These are phyloP conservation scores for Temnothorax unifasciatus DNA, from an alignment of 2,888 invertebrate genomes.

Conservation along the genomic window DNA sequence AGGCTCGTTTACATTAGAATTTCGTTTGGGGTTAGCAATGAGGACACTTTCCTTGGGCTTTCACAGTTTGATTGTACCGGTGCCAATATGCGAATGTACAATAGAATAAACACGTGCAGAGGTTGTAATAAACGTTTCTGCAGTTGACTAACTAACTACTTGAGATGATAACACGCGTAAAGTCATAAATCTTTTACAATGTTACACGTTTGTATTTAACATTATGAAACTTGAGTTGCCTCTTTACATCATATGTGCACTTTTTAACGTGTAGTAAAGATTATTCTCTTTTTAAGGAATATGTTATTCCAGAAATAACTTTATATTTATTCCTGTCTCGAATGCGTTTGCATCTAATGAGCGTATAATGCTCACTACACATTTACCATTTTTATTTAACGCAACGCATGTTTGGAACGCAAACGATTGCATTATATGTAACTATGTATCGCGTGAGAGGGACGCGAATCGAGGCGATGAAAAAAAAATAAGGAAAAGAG, in stretches of 20 bases:
- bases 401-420: not conserved
- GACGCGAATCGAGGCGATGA: constrained; percentile 11
- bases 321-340: not conserved
- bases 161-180: not conserved
- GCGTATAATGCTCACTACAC: not conserved
- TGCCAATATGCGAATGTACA: not conserved
- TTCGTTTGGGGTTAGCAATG: constrained; percentile 14
- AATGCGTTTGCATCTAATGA: constrained; percentile 15
- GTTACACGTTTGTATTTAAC: not conserved
- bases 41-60: not conserved
- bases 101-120: not conserved
- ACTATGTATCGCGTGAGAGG: not conserved
- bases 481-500: constrained; percentile 36
- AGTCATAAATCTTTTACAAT: not conserved
- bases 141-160: not conserved
- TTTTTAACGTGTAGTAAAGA: not conserved
- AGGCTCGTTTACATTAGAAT: constrained; percentile 42
- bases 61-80: not conserved
- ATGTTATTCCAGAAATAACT: constrained; percentile 3
- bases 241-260: not conserved
- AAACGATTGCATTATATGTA: not conserved
- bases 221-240: not conserved
- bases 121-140: not conserved
- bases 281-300: not conserved
- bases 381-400: constrained; percentile 10